Evolutionary conservation across 2,888 invertebrate species (phyloP).

Genomic region (Spilarctia lutea): DNA sequence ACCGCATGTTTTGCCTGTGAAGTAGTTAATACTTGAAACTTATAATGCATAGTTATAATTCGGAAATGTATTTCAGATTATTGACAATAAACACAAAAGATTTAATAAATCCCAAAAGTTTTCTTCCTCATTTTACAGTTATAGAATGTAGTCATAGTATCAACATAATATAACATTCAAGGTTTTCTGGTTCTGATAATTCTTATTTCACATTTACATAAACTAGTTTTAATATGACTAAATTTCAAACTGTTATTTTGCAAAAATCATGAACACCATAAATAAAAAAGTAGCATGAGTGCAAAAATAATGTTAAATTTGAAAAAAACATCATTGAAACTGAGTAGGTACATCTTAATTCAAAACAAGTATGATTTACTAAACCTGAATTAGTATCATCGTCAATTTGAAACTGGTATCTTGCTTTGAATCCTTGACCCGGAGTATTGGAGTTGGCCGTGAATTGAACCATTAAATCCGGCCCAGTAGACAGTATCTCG

Average conservation of each 20-base stretch:
- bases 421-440: slow-evolving; percentile 93
- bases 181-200: background rate
- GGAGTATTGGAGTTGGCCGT: slow-evolving; percentile 93
- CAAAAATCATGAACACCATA: background rate
- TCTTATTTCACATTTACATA: background rate
- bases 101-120: background rate
- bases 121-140: background rate
- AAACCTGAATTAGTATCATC: slow-evolving; percentile 80
- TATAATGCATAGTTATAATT: no score
- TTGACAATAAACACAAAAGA: no score
- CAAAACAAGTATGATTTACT: slow-evolving; percentile 67
- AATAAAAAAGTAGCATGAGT: background rate
- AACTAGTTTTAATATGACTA: background rate
- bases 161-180: background rate
- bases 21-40: no score
- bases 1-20: no score
- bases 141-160: background rate
- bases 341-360: background rate
- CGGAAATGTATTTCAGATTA: no score
- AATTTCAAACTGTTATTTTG: background rate
- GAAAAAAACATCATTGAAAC: background rate
- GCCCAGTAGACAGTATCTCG: slow-evolving; percentile 93
- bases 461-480: slow-evolving; percentile 93
- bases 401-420: slow-evolving; percentile 90
- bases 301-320: background rate